Conservation (phyloP, 2,888 invertebrate species). For the Ectobius pallidus region DNA sequence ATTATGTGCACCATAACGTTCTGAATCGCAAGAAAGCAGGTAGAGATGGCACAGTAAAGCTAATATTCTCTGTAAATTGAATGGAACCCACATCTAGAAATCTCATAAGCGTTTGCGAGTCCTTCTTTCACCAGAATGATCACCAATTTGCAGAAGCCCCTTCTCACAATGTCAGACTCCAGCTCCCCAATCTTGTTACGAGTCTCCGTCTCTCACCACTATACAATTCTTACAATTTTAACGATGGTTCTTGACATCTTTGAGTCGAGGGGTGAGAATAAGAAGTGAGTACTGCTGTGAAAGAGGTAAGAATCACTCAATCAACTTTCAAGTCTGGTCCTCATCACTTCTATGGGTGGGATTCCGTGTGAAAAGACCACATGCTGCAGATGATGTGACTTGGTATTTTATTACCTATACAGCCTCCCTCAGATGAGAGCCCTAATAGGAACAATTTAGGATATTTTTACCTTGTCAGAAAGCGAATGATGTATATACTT, state of each 20-base stretch:
- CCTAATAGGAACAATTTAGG: no score
- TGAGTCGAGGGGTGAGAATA: not conserved
- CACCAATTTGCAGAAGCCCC: not conserved
- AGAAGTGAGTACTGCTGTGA: no score
- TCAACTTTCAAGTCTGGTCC: not conserved
- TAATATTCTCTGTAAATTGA: no score
- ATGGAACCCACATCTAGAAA: no score
- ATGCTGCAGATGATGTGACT: no score
- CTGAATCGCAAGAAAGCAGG: no score
- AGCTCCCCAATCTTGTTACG: slow-evolving; percentile 18
- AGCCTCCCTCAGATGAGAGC: not conserved
- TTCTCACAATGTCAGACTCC: not conserved
- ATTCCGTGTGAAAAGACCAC: not conserved
- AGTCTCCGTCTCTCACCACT: not conserved
- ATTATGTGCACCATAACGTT: no score
- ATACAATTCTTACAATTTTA: slow-evolving; percentile 21
- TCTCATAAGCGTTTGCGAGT: no score
- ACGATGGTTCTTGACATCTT: slow-evolving; percentile 27
- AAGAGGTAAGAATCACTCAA: slow-evolving; percentile 28
- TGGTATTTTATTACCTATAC: no score
- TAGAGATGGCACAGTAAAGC: no score
- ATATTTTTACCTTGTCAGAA: no score
- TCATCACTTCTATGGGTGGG: not conserved
- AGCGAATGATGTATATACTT: no score
- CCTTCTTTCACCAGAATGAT: not conserved